Evolutionary conservation across 2,888 invertebrate species (phyloP).

Genomic region (Quadriops clusia): DNA sequence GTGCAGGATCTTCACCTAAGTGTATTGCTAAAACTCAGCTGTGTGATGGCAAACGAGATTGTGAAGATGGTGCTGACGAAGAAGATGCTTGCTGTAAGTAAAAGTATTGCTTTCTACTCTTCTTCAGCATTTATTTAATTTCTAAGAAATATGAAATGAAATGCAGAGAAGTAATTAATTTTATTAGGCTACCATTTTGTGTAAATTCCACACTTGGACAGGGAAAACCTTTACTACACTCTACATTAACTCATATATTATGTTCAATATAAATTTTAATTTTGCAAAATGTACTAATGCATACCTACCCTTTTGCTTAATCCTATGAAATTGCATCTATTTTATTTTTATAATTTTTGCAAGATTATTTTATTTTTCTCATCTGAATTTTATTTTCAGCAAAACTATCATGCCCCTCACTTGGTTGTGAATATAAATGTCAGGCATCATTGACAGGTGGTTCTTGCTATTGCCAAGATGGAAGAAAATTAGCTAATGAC

Average conservation of each 20-base stretch:
- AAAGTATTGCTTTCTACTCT: conserved; percentile 6
- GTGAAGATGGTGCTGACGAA: conserved; percentile 85
- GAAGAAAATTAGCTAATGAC: conserved; percentile 70
- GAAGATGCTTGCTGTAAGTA: conserved; percentile 78
- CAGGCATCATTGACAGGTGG: conserved; percentile 83
- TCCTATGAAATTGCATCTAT: too few species aligned
- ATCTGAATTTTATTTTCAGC: conserved; percentile 43
- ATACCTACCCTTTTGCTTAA: too few species aligned
- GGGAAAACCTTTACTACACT: too few species aligned
- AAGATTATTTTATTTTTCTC: too few species aligned
- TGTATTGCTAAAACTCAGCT: conserved; percentile 81
- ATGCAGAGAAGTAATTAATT: background rate
- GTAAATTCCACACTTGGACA: too few species aligned
- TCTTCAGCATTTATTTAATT: conserved; percentile 2
- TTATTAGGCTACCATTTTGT: background rate
- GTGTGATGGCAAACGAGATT: conserved; percentile 85
- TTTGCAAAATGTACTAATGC: too few species aligned
- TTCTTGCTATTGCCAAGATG: conserved; percentile 78
- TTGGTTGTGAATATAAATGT: conserved; percentile 87
- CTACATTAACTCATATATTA: too few species aligned
- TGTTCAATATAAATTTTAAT: too few species aligned
- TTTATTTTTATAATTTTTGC: too few species aligned
- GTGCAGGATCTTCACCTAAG: conserved; percentile 59
- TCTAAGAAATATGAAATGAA: too few species aligned
- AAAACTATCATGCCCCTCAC: conserved; percentile 63